Evolutionary conservation across 2,113 vertebrate genomes (phyloP).

Genomic region (Cyphomyrus plagiostoma): DNA sequence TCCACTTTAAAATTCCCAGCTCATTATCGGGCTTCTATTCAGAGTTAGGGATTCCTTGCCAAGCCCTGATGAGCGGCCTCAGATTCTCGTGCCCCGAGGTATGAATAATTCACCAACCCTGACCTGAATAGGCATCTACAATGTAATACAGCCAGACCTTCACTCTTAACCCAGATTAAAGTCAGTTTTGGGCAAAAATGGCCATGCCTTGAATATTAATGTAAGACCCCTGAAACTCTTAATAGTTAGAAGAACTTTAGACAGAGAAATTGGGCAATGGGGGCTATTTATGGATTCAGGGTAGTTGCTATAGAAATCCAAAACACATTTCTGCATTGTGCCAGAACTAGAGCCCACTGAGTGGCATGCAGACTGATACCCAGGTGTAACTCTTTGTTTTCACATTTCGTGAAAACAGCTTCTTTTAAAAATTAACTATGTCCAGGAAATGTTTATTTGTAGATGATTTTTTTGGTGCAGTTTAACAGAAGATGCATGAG

Average conservation of each 20-base stretch:
- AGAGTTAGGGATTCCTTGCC: neutral
- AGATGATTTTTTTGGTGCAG: neutral
- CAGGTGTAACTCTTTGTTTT: neutral
- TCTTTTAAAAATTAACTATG: neutral
- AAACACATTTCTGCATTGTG: neutral
- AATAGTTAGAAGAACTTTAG: neutral
- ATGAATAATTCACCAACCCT: constrained; percentile 18
- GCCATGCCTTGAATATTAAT: neutral
- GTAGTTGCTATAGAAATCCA: neutral
- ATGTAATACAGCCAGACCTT: neutral
- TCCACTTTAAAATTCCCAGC: neutral
- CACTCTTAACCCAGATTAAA: constrained; percentile 15
- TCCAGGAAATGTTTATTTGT: neutral
- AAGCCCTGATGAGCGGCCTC: neutral
- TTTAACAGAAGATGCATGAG: neutral
- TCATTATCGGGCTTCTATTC: neutral
- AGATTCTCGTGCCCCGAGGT: neutral
- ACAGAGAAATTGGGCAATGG: neutral
- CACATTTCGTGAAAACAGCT: neutral
- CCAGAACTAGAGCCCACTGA: neutral
- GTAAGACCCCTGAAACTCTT: neutral
- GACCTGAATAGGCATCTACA: neutral
- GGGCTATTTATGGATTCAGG: neutral
- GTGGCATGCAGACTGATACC: neutral
- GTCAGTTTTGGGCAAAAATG: neutral